Evolutionary conservation across 1,140 invertebrate species (phyloP), one percentile per base, ranked within the genome.

Genomic region (Ceratina calcarata): DNA sequence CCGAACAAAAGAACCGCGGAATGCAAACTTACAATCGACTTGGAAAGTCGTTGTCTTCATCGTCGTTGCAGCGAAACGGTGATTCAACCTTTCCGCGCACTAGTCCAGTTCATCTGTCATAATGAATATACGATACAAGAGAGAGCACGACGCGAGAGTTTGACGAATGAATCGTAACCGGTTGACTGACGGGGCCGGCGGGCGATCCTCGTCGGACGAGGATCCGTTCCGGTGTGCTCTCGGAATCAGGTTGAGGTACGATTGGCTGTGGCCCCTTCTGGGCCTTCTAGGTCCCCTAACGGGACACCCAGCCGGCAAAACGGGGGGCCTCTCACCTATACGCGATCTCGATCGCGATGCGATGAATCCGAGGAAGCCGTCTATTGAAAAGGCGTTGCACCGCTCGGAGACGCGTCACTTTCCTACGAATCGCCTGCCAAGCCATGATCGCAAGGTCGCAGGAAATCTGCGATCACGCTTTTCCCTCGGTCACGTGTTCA

Each of bases 221-320:
- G 78, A 79, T 79, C 79, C 78, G 79, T 72, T 75, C 78, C 78
- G 82, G 78, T 86, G 67, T 82, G 79, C 27, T 32, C 76, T 75
- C 53, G 64, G 78, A 74, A 80, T 69, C 70, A 65, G 74, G 22
- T 72, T 76, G 82, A 78, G 27, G 27, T 72, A 57, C 81, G 81
- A 87, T 77, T 84, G 86, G 74, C 80, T 83, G 53, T 67, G 71
- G 79, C 76, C 84, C 70, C 62, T 72, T 80, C 79, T 84, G 81
- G 74, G 81, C 82, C 90, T 93, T 93, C 87, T 91, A 91, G 92
- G 91, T 92, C 92, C 89, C 85, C 85, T 93, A 93, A 93, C 92
- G 92, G 92, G 89, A 93, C 88, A 89, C 64, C 78, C 67, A 75
- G 77, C 80, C 78, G 82, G 83, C 72, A 57, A n/a, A 32, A 32